Evolutionary conservation across 2,113 vertebrate species (phyloP).

Genomic region (Brachionichthys hirsutus): DNA sequence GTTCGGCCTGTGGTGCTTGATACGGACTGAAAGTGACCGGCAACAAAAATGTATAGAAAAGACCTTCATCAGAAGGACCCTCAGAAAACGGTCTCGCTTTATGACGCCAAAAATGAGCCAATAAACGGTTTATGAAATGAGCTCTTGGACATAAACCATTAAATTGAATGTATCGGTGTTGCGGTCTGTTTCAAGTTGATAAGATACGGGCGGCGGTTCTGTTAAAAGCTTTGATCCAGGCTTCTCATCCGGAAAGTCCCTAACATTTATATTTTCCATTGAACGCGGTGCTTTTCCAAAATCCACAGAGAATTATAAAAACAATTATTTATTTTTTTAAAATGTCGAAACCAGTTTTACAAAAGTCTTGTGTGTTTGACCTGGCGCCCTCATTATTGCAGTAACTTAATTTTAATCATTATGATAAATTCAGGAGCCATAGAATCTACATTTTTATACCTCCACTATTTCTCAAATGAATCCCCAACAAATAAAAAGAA

Average conservation of each 20-base stretch:
- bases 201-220: slow-evolving; percentile 40
- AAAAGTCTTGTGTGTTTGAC: background rate
- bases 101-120: slow-evolving; percentile 32
- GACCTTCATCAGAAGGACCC: slow-evolving; percentile 23
- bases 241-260: background rate
- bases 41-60: slow-evolving; percentile 7
- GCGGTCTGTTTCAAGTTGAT: slow-evolving; percentile 60
- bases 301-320: background rate
- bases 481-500: background rate
- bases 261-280: background rate
- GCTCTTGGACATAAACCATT: slow-evolving; percentile 53
- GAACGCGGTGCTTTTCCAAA: background rate
- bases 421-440: background rate
- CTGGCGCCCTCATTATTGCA: background rate
- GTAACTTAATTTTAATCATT: background rate
- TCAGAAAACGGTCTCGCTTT: background rate
- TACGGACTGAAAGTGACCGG: slow-evolving; percentile 38
- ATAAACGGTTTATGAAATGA: slow-evolving; percentile 36
- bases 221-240: slow-evolving; percentile 2
- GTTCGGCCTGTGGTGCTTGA: slow-evolving; percentile 43
- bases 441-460: background rate
- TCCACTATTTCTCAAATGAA: background rate
- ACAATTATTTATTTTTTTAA: no score
- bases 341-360: background rate
- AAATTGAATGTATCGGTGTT: slow-evolving; percentile 37